Evolutionary conservation across 2,888 invertebrate species (phyloP), one percentile per base, ranked within the genome.

Genomic region (Psylliodes chrysocephalus): DNA sequence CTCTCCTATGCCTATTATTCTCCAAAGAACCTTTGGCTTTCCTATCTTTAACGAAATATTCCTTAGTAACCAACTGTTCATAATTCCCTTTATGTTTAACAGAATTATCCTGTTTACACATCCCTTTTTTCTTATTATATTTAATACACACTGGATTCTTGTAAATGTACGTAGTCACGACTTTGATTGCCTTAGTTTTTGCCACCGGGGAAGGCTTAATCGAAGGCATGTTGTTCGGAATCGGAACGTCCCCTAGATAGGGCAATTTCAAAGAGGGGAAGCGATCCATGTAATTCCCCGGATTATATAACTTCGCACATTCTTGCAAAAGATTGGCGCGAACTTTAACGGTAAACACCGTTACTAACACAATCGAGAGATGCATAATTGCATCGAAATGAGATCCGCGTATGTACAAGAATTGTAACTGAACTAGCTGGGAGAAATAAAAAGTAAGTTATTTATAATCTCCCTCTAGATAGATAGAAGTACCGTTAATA

Each of bases 141-240:
- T 81, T 82, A 28, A 82, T 77, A 64, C 82, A 82, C 60, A 82
- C 77, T 1, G 82, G 82, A 67, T 77, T 81, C 63, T 73, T 78
- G 57, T 76, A 78, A 1, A 82, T 74, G 64, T 81, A 82, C 64
- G 77, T 78, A 2, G 81, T 82, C 19, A 80, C 78, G 3, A 82
- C 71, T 56, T 73, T 78, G 28, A 82, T 70, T 42, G 81, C 79
- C 72, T 78, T 81, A 2, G 81, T 81, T n/a, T 79, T 77, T 10
- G 73, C 51, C 35, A 77, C 78, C 12, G 80, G 78, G 1, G 80
- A 73, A 3, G 81, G 81, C 60, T 75, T 75, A 59, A 82, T 79
- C 53, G 44, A 52, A 33, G 65, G 68, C 14, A 66, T 56, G 44
- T 73, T 71, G 51, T 69, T 64, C 6, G 79, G 79, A n/a, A 80